These are phyloP conservation scores for Sclerodermus sp. DNA, from an alignment of 2,888 invertebrate genomes.

Conservation along the genomic window DNA sequence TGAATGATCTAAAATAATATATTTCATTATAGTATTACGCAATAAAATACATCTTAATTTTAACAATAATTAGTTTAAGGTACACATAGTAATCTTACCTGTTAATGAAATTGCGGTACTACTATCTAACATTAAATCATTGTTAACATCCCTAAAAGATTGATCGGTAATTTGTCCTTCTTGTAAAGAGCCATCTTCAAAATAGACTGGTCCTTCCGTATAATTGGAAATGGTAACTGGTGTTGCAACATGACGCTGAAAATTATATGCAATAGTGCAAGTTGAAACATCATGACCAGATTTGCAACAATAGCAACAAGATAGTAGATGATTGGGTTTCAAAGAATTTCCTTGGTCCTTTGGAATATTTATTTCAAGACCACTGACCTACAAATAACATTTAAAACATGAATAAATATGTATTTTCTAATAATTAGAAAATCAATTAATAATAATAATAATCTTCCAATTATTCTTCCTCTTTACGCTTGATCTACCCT, in stretches of 20 bases:
- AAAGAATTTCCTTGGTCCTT: constrained; percentile 30
- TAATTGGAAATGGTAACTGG: constrained; percentile 42
- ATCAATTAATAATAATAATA: not conserved
- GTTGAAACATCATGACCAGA: constrained; percentile 53
- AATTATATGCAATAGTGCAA: constrained; percentile 40
- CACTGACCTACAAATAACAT: constrained; percentile 40
- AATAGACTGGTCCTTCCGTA: constrained; percentile 25
- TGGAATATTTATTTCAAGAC: constrained; percentile 39
- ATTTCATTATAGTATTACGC: too few species aligned
- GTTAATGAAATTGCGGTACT: too few species aligned
- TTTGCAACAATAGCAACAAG: constrained; percentile 58
- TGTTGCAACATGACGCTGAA: constrained; percentile 43
- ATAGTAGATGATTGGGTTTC: constrained; percentile 47
- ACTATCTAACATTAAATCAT: too few species aligned
- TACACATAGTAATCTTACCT: too few species aligned
- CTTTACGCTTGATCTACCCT: not conserved
- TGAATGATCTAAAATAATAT: too few species aligned
- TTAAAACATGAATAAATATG: not conserved
- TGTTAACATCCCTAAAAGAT: too few species aligned
- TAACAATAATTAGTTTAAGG: too few species aligned
- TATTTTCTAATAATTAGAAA: not conserved
- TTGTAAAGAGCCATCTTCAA: not conserved
- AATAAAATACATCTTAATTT: too few species aligned
- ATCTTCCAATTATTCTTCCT: too few species aligned
- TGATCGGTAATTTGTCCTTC: too few species aligned